Base-by-base conservation (phyloP, 1,140 invertebrate genomes). In the Drosophila sp. region DNA sequence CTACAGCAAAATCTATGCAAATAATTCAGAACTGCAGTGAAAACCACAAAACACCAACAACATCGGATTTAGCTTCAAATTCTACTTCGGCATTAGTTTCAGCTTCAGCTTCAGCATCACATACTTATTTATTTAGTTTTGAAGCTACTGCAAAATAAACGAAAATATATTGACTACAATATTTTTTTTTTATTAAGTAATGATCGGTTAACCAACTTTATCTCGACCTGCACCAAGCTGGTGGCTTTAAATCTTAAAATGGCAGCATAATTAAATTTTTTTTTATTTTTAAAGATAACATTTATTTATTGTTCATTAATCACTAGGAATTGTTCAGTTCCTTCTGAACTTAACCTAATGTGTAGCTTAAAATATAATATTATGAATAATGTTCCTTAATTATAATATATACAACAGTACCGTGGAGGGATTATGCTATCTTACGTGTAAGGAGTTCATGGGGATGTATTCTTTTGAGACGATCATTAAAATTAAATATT, bases 1-100 rank as follows among this genome's bases (percentile, higher is more conserved):
- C 27, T 40, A 14, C 64, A 40, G 18, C 51, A 56, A 34, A 59
- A 29, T 51, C 59, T 54, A 74, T 74, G 66, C 66, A 71, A 70
- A 74, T 70, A 70, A 70, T 54, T 54, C 40, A 8, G 27, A 54
- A 43, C 51, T 51, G 38, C 59, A 64, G 43, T 13, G 27, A 25
- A 61, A 61, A 29, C 51, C 70, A 36, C 57, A 69, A 38, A 40
- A 29, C 43, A 41, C 18, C 13, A 18, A 63, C 46, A 50, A 27
- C 16, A 29, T 21, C 51, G 1, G 21, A 21, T 21, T 2, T 21
- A 57, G 29, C 50, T 32, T 14, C 41, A 50, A 27, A 4, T 9
- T 13, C 21, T 38, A 53, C 41, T 34, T 21, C 14, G 40, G 18
- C 51, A 25, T 3, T 7, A 57, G 13, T 21, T 14, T 7, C 38